Evolutionary conservation across 2,797 vertebrate species (phyloP).

Genomic region (Dipus sagitta): DNA sequence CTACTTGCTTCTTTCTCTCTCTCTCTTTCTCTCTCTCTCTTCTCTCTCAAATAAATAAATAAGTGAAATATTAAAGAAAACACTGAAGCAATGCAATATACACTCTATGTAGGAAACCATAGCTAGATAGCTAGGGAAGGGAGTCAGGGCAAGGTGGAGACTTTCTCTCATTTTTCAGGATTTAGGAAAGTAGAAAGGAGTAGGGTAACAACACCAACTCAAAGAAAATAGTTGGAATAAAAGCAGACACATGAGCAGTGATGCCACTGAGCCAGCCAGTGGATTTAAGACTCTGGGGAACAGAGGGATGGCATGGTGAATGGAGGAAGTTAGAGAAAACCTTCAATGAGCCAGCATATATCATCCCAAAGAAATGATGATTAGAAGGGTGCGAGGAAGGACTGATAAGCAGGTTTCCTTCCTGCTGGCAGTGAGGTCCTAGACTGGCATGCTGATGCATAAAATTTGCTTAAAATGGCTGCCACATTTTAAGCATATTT

Average conservation of each 20-base stretch:
- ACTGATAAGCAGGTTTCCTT: neutral
- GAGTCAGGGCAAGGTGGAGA: neutral
- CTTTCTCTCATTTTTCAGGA: neutral
- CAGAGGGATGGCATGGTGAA: accelerated
- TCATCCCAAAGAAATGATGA: neutral
- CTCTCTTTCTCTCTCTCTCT: no score
- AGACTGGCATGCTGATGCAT: neutral
- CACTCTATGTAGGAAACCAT: neutral
- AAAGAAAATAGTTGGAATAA: neutral
- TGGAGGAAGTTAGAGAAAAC: neutral
- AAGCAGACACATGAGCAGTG: neutral
- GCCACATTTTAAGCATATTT: no score
- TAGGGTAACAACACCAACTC: neutral
- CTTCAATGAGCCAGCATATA: neutral
- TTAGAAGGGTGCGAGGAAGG: neutral
- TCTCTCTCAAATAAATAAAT: no score
- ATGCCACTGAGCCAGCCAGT: accelerated
- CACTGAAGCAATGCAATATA: neutral
- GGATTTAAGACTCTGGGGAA: neutral
- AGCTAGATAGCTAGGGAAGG: neutral
- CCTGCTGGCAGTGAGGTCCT: neutral
- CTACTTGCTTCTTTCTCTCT: no score
- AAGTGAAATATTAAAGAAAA: neutral
- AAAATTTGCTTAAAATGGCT: no score
- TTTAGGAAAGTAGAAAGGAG: neutral